Percentiles rank a stretch among this genome's conserved stretches.
phyloP scores from a whole-genome alignment of 2,888 invertebrate genomes.

The Leptinotarsa peninsularis region DNA sequence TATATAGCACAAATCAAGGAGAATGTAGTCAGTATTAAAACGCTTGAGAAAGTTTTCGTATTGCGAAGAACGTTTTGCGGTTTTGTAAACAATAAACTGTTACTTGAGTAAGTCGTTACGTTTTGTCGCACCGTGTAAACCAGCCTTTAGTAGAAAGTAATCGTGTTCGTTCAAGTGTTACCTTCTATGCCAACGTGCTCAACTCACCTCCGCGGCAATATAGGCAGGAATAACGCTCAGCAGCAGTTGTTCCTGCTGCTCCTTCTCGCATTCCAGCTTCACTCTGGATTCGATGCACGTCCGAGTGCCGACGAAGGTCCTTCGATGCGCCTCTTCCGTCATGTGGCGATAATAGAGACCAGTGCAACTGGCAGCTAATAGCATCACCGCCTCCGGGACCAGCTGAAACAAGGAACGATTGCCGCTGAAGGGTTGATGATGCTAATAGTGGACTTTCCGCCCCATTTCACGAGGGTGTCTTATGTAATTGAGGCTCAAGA shows the following conservation, averaged over 20 bases:
- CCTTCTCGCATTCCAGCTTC: constrained; percentile 91
- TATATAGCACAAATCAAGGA: too few species aligned
- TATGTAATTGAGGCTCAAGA: too few species aligned
- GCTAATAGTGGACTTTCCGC: too few species aligned
- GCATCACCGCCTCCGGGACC: constrained; percentile 80
- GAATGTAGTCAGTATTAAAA: too few species aligned
- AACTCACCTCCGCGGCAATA: constrained; percentile 89
- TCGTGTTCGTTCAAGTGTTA: too few species aligned
- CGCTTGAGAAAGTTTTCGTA: too few species aligned
- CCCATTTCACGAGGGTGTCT: too few species aligned
- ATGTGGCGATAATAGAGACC: constrained; percentile 91
- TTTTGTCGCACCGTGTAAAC: too few species aligned
- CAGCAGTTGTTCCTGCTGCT: constrained; percentile 91
- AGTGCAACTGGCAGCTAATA: constrained; percentile 82
- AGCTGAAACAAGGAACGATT: constrained; percentile 71
- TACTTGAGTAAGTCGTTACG: too few species aligned
- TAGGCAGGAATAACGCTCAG: constrained; percentile 95
- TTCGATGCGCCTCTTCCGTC: constrained; percentile 87
- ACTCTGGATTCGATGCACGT: constrained; percentile 92
- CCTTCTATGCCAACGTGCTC: background rate
- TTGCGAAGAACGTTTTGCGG: too few species aligned
- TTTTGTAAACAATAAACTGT: too few species aligned
- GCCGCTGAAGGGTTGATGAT: background rate
- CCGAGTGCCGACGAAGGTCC: constrained; percentile 90
- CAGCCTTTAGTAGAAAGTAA: too few species aligned